These are phyloP conservation scores for Mustelus asterias DNA, from an alignment of 2,113 vertebrate species.

Conservation along the genomic window DNA sequence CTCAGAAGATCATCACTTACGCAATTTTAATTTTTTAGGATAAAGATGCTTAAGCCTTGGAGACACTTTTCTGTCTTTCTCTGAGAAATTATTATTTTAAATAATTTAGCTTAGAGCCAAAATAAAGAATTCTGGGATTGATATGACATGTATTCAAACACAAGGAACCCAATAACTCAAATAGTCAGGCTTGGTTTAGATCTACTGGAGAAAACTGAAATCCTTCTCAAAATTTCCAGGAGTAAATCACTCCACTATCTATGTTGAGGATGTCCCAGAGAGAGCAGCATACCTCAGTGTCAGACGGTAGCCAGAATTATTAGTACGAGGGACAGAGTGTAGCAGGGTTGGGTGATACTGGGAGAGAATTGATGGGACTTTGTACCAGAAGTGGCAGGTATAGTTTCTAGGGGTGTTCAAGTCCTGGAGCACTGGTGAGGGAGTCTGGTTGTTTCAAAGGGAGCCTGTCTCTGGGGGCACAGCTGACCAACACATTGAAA, in stretches of 20 bases:
- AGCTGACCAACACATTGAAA: not conserved
- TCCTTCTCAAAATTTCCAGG: not conserved
- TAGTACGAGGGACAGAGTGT: not conserved
- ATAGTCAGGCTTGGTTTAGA: not conserved
- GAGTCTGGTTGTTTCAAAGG: not conserved
- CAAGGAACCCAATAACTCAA: not conserved
- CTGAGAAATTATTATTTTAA: too few relatives aligned
- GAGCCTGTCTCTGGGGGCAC: constrained; percentile 8
- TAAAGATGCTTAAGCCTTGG: too few relatives aligned
- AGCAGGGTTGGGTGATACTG: not conserved
- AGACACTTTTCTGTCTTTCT: too few relatives aligned
- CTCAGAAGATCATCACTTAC: too few relatives aligned
- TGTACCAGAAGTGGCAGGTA: not conserved
- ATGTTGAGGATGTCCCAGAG: not conserved
- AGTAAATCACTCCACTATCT: not conserved
- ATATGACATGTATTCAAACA: not conserved
- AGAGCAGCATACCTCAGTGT: not conserved
- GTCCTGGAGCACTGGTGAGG: not conserved
- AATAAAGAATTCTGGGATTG: not conserved
- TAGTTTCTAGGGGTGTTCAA: not conserved
- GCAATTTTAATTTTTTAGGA: too few relatives aligned
- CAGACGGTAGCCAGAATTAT: not conserved
- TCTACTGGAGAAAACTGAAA: too few relatives aligned
- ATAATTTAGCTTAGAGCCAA: not conserved
- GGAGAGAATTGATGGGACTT: not conserved